Percentiles rank a stretch among this genome's conserved stretches.
Evolutionary conservation across 2,797 vertebrate species (phyloP).

Genomic region (Sebastes elongatus): DNA sequence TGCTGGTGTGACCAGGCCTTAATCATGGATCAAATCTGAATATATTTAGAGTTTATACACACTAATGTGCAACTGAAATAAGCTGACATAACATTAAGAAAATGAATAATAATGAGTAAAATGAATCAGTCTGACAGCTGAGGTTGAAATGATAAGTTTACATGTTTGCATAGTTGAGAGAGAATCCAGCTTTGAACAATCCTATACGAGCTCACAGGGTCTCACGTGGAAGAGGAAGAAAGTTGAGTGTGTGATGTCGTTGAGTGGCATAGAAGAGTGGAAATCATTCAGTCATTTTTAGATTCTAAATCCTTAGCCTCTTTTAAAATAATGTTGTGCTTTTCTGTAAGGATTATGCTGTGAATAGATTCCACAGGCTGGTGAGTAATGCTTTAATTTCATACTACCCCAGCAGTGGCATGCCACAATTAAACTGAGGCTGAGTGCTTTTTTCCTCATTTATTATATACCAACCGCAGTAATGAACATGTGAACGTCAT

Average conservation of each 20-base stretch:
- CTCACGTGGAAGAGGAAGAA: neutral
- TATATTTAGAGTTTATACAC: neutral
- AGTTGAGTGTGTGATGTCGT: neutral
- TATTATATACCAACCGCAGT: conserved; percentile 48
- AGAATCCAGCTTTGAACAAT: too few relatives aligned
- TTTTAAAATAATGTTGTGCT: conserved; percentile 32
- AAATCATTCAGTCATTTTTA: conserved; percentile 37
- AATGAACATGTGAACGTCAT: conserved; percentile 48
- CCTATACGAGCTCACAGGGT: neutral
- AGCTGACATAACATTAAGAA: neutral
- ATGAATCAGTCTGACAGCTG: neutral
- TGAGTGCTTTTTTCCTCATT: conserved; percentile 38
- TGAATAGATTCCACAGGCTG: conserved; percentile 43
- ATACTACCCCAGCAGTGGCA: conserved; percentile 30
- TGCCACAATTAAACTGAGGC: conserved; percentile 40
- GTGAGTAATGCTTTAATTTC: conserved; percentile 60
- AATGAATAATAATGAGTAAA: too few relatives aligned
- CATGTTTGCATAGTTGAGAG: neutral
- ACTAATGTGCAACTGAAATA: neutral
- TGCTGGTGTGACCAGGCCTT: neutral
- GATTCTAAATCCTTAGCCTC: conserved; percentile 44
- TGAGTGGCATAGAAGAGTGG: neutral
- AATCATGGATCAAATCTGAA: neutral
- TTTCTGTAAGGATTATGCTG: conserved; percentile 51
- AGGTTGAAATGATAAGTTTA: neutral